Evolutionary conservation across 2,797 vertebrate genomes (phyloP).

Genomic region (Meda fulgida): DNA sequence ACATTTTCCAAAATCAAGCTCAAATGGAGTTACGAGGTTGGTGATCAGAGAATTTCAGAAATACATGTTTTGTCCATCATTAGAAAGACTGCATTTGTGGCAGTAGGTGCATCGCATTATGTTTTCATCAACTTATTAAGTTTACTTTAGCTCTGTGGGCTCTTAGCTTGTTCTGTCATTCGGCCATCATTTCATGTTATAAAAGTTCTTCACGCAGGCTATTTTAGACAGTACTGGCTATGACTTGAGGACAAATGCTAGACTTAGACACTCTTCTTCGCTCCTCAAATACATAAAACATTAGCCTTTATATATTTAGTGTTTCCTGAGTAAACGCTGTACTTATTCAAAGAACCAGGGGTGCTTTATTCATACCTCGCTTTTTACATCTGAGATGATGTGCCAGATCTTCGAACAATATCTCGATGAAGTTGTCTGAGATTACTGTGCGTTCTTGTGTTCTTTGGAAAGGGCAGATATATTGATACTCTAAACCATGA

Average conservation of each 20-base stretch:
- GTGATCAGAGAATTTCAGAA: neutral
- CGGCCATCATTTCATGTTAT: neutral
- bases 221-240: neutral
- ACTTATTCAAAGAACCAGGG: neutral
- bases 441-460: neutral
- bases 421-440: neutral
- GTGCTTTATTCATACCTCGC: neutral
- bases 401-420: neutral
- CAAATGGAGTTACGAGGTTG: neutral
- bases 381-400: neutral
- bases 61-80: neutral
- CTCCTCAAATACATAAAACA: neutral
- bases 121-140: neutral
- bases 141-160: neutral
- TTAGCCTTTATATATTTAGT: conserved; percentile 7
- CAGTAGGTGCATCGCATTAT: neutral
- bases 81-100: neutral
- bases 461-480: neutral
- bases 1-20: neutral
- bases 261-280: neutral
- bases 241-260: neutral
- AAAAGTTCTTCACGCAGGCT: neutral
- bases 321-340: neutral
- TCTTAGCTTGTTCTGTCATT: neutral
- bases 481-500: neutral